phyloP scores from a whole-genome alignment of 2,888 invertebrate species.

The Lymantria dispar region DNA sequence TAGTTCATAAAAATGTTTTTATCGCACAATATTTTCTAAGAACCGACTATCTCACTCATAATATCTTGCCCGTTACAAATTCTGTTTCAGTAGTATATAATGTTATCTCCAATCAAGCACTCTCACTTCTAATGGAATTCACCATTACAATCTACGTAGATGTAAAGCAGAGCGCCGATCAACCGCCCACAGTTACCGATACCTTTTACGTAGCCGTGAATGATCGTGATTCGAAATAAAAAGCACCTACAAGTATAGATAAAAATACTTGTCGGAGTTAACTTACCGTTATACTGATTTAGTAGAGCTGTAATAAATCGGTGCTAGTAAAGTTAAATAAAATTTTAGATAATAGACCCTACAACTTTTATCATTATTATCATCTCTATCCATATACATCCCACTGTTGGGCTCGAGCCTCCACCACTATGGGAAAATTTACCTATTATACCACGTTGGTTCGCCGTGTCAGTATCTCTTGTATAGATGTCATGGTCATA shows the following conservation, averaged over 20 bases:
- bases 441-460: no score
- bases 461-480: no score
- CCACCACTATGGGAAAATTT: no score
- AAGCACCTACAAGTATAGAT: slow-evolving; percentile 11
- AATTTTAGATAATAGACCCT: no score
- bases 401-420: no score
- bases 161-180: slow-evolving; percentile 40
- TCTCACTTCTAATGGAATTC: slow-evolving; percentile 55
- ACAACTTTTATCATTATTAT: no score
- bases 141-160: slow-evolving; percentile 42
- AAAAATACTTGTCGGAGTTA: slow-evolving; percentile 12
- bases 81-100: slow-evolving; percentile 12
- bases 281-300: slow-evolving; percentile 15
- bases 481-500: no score
- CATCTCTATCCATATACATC: no score
- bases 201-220: slow-evolving; percentile 14
- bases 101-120: slow-evolving; percentile 34
- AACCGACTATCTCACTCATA: not conserved
- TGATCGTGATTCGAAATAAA: slow-evolving; percentile 20
- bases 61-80: not conserved
- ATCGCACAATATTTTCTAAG: slow-evolving; percentile 1
- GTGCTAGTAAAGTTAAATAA: not conserved
- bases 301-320: slow-evolving; percentile 10
- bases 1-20: no score
- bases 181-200: slow-evolving; percentile 38